Evolutionary conservation across 2,113 vertebrate species (phyloP), one percentile per base, ranked within the genome.

Genomic region (Polypterus senegalus): DNA sequence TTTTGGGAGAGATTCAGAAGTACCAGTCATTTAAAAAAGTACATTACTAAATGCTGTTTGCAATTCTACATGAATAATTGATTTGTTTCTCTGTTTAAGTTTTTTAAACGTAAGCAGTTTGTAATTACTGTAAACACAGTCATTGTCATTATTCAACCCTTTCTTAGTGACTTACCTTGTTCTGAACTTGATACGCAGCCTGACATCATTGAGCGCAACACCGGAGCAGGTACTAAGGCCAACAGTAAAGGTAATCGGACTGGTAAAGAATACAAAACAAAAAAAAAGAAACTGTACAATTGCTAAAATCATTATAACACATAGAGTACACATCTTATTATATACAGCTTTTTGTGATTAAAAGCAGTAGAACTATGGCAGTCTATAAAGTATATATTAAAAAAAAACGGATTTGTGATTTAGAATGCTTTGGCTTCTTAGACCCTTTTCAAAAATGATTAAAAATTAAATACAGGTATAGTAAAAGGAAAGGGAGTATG

Each of bases 181-280:
- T 98, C 87, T 47, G 83, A 71, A 56, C 88, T 47, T 55, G 77
- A 81, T 78, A 97, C 83, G 62, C 88, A 78, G 82, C 92, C 94
- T 7, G 96, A 98, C 77, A 96, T 80, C 89, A 99, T 94, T 63
- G 95, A 86, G 8, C 96, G 87, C 44, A 98, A 74, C 52, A 97
- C 81, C 4, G 96, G 91, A 53, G 91, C 74, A 0, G 96, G 95
- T 84, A 96, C 87, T 46, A 90, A 62, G 6, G 76, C 70, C 47
- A 98, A 72, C 2, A 93, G 70, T 73, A 89, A 82, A 0, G 89
- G 88, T 45, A 92, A 46, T 67, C 90, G 83, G 59, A 86, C 96
- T 99, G 80, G 7, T 72, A 75, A 70, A 67, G 43, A 6, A 6
- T 5, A 9, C 52, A 11, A 54, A 27, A 27, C 2, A 49, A 47